Evolutionary conservation across 2,113 vertebrate genomes (phyloP).

Genomic region (Sciurus niger): DNA sequence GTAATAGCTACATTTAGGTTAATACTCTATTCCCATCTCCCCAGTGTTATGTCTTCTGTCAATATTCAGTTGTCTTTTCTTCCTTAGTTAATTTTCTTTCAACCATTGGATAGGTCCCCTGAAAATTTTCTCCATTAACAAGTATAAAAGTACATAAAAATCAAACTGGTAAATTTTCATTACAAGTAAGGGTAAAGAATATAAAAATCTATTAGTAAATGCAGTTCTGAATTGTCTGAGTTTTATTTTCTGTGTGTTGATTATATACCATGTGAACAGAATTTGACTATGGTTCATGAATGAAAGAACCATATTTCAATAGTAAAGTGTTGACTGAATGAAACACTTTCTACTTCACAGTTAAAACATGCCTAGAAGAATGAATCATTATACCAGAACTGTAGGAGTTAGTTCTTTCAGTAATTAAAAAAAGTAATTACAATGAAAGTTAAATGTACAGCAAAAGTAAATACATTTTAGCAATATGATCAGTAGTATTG

Average conservation of each 20-base stretch:
- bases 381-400: conserved; percentile 52
- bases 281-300: conserved; percentile 17
- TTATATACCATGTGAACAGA: not conserved
- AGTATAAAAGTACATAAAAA: not conserved
- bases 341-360: conserved; percentile 19
- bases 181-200: not conserved
- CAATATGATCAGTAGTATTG: not conserved
- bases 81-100: not conserved
- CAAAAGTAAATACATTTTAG: not conserved
- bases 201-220: not conserved
- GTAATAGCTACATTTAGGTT: not conserved
- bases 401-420: conserved; percentile 25
- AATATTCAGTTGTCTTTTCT: not conserved
- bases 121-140: not conserved
- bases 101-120: not conserved
- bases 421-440: conserved; percentile 34
- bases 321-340: conserved; percentile 68
- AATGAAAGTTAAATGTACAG: conserved; percentile 2
- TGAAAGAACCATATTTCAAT: conserved; percentile 5
- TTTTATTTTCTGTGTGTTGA: conserved; percentile 1
- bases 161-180: not conserved
- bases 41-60: not conserved
- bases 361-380: conserved; percentile 41
- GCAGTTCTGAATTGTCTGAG: not conserved
- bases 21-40: not conserved